A percentile compares a stretch with the other conserved stretches of the same genome.
phyloP scores from a whole-genome alignment of 1,140 invertebrate genomes.

The Drosophila varians region DNA sequence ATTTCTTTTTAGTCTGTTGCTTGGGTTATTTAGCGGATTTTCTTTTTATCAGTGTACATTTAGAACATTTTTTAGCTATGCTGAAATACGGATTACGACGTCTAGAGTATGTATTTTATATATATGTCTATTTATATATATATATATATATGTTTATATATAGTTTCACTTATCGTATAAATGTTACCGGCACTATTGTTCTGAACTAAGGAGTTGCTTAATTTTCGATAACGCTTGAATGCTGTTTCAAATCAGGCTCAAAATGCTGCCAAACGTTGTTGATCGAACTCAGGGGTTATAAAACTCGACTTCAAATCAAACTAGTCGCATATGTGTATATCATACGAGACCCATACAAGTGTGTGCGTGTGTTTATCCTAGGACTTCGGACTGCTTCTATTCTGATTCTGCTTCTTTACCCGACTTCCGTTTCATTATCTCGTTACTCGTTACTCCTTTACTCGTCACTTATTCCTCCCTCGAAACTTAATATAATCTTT shows the following conservation, averaged over 20 bases:
- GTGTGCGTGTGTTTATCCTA: constrained; percentile 24
- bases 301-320: constrained; percentile 37
- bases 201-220: constrained; percentile 55
- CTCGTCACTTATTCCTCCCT: not conserved
- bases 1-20: constrained; percentile 42
- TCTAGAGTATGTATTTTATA: constrained; percentile 64
- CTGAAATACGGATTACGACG: constrained; percentile 69
- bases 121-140: constrained; percentile 54
- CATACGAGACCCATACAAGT: constrained; percentile 19
- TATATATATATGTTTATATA: constrained; percentile 67
- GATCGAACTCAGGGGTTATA: constrained; percentile 32
- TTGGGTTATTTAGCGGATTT: constrained; percentile 48
- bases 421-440: constrained; percentile 21
- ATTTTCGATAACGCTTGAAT: constrained; percentile 32
- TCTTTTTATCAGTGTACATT: constrained; percentile 66
- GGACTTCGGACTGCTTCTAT: constrained; percentile 14
- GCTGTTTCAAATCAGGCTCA: constrained; percentile 15
- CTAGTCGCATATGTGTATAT: constrained; percentile 9
- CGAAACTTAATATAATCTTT: constrained; percentile 70
- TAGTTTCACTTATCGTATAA: constrained; percentile 61
- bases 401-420: constrained; percentile 17
- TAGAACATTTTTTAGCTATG: constrained; percentile 73
- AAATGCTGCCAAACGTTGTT: constrained; percentile 57
- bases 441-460: not conserved
- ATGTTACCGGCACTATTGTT: constrained; percentile 82